Evolutionary conservation across 2,888 invertebrate species (phyloP).

Genomic region (Eucera pruinosa): DNA sequence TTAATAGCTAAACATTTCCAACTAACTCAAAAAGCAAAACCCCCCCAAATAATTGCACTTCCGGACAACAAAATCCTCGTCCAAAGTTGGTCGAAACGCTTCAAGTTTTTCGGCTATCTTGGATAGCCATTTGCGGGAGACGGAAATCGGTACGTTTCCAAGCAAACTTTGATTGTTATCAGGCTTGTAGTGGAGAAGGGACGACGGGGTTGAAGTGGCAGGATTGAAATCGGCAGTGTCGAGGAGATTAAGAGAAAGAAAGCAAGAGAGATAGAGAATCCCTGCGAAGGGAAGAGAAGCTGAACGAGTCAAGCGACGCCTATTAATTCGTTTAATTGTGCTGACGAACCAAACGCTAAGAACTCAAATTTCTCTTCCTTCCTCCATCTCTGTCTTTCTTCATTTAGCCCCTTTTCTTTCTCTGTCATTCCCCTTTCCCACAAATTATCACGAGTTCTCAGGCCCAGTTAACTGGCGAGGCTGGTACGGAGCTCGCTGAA

Average conservation of each 20-base stretch:
- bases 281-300: constrained; percentile 37
- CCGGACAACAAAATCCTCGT: no score
- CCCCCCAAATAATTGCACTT: no score
- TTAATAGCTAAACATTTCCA: no score
- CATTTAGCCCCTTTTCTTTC: constrained; percentile 11
- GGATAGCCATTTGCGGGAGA: constrained; percentile 44
- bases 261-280: neutral
- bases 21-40: no score
- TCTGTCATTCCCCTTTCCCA: constrained; percentile 32
- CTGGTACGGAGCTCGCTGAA: constrained; percentile 43
- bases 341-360: constrained; percentile 81
- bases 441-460: constrained; percentile 80
- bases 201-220: constrained; percentile 24
- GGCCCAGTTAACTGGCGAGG: constrained; percentile 61
- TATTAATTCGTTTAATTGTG: constrained; percentile 82
- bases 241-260: constrained; percentile 49
- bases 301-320: constrained; percentile 69
- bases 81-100: neutral
- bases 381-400: constrained; percentile 13
- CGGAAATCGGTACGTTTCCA: constrained; percentile 50
- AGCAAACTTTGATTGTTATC: constrained; percentile 66
- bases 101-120: constrained; percentile 47
- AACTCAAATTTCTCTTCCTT: constrained; percentile 65
- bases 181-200: constrained; percentile 37
- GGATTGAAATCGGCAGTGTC: constrained; percentile 44